Evolutionary conservation across 1,140 invertebrate species (phyloP).

Genomic region (Battus philenor): DNA sequence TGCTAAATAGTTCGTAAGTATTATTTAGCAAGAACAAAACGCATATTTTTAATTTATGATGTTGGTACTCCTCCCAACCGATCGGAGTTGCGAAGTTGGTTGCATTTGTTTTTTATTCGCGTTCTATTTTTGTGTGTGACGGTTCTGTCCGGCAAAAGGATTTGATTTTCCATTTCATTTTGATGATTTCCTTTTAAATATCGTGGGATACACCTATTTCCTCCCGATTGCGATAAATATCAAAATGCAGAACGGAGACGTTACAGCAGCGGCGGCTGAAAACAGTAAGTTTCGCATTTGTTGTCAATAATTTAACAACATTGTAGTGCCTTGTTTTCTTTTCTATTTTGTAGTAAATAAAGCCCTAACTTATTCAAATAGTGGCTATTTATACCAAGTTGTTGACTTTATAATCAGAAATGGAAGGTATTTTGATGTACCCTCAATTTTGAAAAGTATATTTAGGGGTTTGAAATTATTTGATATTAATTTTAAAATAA

Average conservation of each 20-base stretch:
- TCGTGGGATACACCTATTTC: slow-evolving; percentile 35
- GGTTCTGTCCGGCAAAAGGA: slow-evolving; percentile 54
- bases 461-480: slow-evolving; percentile 18
- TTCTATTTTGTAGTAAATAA: slow-evolving; percentile 29
- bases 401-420: not conserved
- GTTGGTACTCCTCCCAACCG: slow-evolving; percentile 15
- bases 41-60: slow-evolving; percentile 8
- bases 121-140: slow-evolving; percentile 75
- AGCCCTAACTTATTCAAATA: slow-evolving; percentile 15
- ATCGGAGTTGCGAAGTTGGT: slow-evolving; percentile 46
- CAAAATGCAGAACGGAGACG: slow-evolving; percentile 69
- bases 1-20: too few relatives aligned
- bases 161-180: slow-evolving; percentile 54
- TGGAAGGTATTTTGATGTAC: slow-evolving; percentile 39
- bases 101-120: slow-evolving; percentile 72
- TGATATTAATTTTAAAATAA: slow-evolving; percentile 18
- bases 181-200: slow-evolving; percentile 50
- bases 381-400: slow-evolving; percentile 13
- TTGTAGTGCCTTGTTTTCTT: slow-evolving; percentile 33
- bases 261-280: slow-evolving; percentile 43
- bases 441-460: slow-evolving; percentile 27
- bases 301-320: slow-evolving; percentile 48
- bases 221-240: slow-evolving; percentile 45
- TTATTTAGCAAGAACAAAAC: slow-evolving; percentile 10
- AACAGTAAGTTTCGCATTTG: slow-evolving; percentile 57